These are phyloP conservation scores for Adoxophyes honmai DNA, from an alignment of 1,140 invertebrate species.

Conservation along the genomic window DNA sequence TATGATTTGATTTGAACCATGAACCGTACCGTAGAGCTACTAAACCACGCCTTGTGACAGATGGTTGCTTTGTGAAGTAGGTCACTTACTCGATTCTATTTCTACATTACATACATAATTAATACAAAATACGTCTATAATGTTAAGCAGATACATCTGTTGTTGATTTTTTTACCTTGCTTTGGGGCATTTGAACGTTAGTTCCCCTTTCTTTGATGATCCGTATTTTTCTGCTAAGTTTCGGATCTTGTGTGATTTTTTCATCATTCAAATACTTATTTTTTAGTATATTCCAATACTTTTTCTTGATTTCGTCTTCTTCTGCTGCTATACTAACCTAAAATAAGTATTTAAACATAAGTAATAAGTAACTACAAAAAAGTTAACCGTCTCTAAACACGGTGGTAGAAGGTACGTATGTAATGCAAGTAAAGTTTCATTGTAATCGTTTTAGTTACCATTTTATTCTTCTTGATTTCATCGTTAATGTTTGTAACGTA, in stretches of 20 bases:
- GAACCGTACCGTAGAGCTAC: no score
- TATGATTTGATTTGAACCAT: no score
- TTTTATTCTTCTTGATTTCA: conserved; percentile 61
- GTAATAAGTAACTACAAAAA: not conserved
- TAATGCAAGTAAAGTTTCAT: no score
- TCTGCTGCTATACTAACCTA: conserved; percentile 59
- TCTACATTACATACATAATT: no score
- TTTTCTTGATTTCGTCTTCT: conserved; percentile 67
- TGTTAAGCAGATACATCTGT: not conserved
- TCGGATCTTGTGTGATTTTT: conserved; percentile 34
- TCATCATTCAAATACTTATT: conserved; percentile 52
- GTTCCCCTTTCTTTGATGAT: conserved; percentile 62
- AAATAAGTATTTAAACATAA: conserved; percentile 16
- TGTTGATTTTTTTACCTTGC: conserved; percentile 42
- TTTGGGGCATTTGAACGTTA: conserved; percentile 66
- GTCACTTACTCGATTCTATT: no score
- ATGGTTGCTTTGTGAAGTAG: no score
- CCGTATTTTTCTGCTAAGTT: conserved; percentile 53
- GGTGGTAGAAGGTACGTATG: no score
- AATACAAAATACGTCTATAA: no score
- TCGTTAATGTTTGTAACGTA: conserved; percentile 62
- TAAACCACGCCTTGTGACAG: no score
- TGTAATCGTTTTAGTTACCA: conserved; percentile 50
- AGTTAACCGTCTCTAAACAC: no score
- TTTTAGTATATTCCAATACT: conserved; percentile 65